Conservation (phyloP, 2,888 invertebrate genomes). For the Rotaria macrura region DNA sequence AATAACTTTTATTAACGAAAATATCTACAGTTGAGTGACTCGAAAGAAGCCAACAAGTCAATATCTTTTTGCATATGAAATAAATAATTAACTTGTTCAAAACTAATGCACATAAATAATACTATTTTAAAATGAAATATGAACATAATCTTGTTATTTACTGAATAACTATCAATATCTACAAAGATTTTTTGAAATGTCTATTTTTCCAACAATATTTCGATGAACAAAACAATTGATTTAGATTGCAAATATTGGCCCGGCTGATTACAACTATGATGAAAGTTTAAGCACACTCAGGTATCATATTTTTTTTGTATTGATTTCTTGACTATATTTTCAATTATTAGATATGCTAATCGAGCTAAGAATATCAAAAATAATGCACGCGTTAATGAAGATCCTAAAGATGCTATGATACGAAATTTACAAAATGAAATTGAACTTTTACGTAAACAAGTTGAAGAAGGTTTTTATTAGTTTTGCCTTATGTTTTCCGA, state of each 20-base stretch:
- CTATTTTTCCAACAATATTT: background rate
- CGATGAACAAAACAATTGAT: too few species aligned
- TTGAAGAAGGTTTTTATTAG: constrained; percentile 59
- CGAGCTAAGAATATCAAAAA: constrained; percentile 94
- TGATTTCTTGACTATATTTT: constrained; percentile 35
- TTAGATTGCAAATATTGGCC: constrained; percentile 77
- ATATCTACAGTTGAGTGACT: too few species aligned
- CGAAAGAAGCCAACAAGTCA: too few species aligned
- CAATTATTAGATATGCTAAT: constrained; percentile 73
- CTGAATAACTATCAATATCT: too few species aligned
- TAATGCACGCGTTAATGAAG: constrained; percentile 85
- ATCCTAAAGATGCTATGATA: constrained; percentile 87
- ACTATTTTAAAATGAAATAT: too few species aligned
- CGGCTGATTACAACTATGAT: constrained; percentile 86
- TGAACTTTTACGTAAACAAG: constrained; percentile 71
- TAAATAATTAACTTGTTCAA: too few species aligned
- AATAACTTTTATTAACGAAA: too few species aligned
- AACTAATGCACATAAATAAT: too few species aligned
- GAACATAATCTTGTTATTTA: too few species aligned
- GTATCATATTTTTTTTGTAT: background rate
- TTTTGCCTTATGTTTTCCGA: background rate
- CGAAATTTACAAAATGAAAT: constrained; percentile 93
- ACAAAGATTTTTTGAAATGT: background rate
- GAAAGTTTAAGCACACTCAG: constrained; percentile 79
- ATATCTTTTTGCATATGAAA: too few species aligned